Conservation (phyloP, 2,113 vertebrate genomes). For the Phalacrocorax aristotelis region DNA sequence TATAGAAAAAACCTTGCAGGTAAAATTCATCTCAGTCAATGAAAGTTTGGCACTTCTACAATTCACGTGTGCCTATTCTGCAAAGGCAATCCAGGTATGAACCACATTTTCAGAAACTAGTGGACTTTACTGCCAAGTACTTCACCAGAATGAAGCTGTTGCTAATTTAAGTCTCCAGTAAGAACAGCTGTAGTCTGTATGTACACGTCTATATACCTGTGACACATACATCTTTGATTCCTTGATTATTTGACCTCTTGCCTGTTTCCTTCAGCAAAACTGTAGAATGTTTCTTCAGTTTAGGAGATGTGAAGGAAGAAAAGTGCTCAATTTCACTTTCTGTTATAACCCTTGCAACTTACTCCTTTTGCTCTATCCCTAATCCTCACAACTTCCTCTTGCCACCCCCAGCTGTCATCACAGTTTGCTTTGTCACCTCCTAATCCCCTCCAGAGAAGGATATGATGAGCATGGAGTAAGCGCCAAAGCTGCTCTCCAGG, state of each 20-base stretch:
- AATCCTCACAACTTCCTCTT: slow-evolving; percentile 25
- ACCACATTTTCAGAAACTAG: not conserved
- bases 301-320: not conserved
- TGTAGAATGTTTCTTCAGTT: not conserved
- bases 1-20: not conserved
- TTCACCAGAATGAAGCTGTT: not conserved
- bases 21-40: not conserved
- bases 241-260: not conserved
- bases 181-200: not conserved
- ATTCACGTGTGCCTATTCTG: not conserved
- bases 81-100: not conserved
- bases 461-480: slow-evolving; percentile 6
- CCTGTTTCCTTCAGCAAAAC: not conserved
- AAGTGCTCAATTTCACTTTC: not conserved
- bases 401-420: slow-evolving; percentile 15
- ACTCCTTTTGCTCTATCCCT: not conserved
- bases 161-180: not conserved
- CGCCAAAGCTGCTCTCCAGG: not conserved
- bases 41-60: not conserved
- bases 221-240: not conserved
- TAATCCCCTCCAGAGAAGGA: not conserved
- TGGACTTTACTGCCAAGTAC: not conserved
- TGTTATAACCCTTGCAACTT: not conserved
- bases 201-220: not conserved
- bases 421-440: slow-evolving; percentile 48